Percentiles rank a stretch among this genome's conserved stretches.
Evolutionary conservation across 1,140 invertebrate genomes (phyloP).

Genomic region (Drosophila repleta): DNA sequence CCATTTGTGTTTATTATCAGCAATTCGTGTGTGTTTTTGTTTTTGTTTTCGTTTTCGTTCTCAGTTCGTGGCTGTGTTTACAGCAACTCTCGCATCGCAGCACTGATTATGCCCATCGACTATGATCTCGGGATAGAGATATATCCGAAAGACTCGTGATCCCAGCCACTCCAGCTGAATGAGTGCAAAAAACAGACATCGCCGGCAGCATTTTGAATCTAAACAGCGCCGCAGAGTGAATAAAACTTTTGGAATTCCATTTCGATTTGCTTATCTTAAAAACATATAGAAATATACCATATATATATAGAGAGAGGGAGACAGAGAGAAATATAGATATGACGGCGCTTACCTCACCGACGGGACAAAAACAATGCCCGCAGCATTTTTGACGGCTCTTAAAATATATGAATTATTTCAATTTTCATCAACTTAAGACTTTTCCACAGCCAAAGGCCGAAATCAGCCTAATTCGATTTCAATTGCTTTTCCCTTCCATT

Average conservation of each 20-base stretch:
- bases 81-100: constrained; percentile 22
- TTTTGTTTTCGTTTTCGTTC: constrained; percentile 4
- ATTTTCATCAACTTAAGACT: constrained; percentile 6
- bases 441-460: neutral
- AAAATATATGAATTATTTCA: constrained; percentile 12
- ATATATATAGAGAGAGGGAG: neutral
- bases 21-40: constrained; percentile 24
- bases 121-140: constrained; percentile 5
- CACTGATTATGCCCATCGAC: constrained; percentile 11
- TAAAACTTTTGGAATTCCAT: constrained; percentile 66
- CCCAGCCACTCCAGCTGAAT: constrained; percentile 4
- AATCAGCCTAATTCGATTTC: neutral
- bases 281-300: neutral
- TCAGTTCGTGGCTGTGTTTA: constrained; percentile 31
- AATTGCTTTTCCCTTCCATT: neutral
- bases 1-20: constrained; percentile 50
- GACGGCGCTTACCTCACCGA: constrained; percentile 1
- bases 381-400: neutral
- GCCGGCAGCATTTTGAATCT: constrained; percentile 33
- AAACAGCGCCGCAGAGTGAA: constrained; percentile 61
- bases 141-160: neutral
- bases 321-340: neutral
- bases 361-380: neutral
- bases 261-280: constrained; percentile 13
- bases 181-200: neutral